Base-by-base conservation (phyloP, 2,888 invertebrate genomes). In the Platycheirus albimanus region DNA sequence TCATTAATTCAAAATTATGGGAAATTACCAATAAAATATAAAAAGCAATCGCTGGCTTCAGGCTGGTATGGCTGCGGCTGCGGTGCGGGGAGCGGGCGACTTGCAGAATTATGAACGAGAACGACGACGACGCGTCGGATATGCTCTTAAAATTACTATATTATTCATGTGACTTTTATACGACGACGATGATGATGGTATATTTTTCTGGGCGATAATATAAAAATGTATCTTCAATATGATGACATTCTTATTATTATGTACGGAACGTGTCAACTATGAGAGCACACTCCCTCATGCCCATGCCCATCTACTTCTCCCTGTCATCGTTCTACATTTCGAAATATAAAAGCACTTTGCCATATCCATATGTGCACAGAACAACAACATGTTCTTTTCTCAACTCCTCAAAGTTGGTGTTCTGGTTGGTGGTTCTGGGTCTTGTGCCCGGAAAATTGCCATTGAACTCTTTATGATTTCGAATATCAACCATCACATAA, bases 81-180 rank as follows among this genome's bases (percentile, higher is more conserved):
- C n/a, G n/a, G n/a, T n/a, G n/a, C n/a, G n/a, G n/a, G n/a, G n/a
- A n/a, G n/a, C n/a, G n/a, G n/a, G n/a, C n/a, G n/a, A n/a, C n/a
- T n/a, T n/a, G n/a, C n/a, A n/a, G n/a, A n/a, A 47, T 13, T 24
- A 33, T 8, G 30, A 33, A 33, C 8, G 24, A n/a, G n/a, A n/a
- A n/a, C n/a, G n/a, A n/a, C n/a, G n/a, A n/a, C 24, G 30, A 33
- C 30, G 24, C 56, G 15, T 3, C 30, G 67, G 67, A 76, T 77
- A 45, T 72, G 63, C 69, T 51, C 72, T 83, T 69, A 74, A 74
- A 83, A 78, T 83, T 83, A 70, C 83, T 83, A 63, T 77, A 83
- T 83, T 83, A 83, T 83, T 83, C 78, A 83, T 83, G 78, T 64
- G 83, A 72, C 72, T 83, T 83, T 83, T 78, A 83, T 78, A 67